Evolutionary conservation across 2,888 invertebrate species (phyloP), one percentile per base, ranked within the genome.

Genomic region (Rotaria sp.): DNA sequence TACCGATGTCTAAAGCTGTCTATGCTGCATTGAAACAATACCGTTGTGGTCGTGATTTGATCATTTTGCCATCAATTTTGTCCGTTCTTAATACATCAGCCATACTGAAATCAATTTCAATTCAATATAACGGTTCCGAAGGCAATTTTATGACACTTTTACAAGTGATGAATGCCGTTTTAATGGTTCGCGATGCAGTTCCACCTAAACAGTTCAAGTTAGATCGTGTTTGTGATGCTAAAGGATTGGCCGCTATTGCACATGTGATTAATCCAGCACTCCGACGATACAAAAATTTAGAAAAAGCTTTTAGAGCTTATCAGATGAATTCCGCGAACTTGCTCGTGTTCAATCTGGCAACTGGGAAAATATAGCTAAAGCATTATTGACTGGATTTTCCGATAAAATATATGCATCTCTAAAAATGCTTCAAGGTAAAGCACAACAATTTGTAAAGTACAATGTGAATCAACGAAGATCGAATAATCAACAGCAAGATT

Each of bases 341-440:
- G 80, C 80, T 41, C 41, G 8, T 11, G 8, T 15, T 45, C 45
- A 24, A 45, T 80, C 45, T 0, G 35, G 45, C 15, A 45, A 45
- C n/a, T 80, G 80, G 80, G 80, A 80, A 45, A 45, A 45, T 45
- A 80, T 80, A 45, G 80, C 45, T 8, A 80, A 80, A 80, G 41
- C 80, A 0, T 80, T 80, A 80, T 45, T 80, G 2, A 3, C 26
- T 10, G 80, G 80, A 1, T 80, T 45, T n/a, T 80, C 41, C 10
- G n/a, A 80, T 45, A 80, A 80, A 5, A 45, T 80, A 10, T 80
- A 15, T 45, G 41, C 8, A 45, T 80, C 80, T 1, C 3, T 1
- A 18, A 80, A 45, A 80, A 45, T 45, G n/a, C 45, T 80, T 26
- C 80, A 80, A 80, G 80, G 45, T 45, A 41, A 45, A 41, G 24